Base-by-base conservation (phyloP, 2,888 invertebrate species). In the Malthinus seriepunctatus region DNA sequence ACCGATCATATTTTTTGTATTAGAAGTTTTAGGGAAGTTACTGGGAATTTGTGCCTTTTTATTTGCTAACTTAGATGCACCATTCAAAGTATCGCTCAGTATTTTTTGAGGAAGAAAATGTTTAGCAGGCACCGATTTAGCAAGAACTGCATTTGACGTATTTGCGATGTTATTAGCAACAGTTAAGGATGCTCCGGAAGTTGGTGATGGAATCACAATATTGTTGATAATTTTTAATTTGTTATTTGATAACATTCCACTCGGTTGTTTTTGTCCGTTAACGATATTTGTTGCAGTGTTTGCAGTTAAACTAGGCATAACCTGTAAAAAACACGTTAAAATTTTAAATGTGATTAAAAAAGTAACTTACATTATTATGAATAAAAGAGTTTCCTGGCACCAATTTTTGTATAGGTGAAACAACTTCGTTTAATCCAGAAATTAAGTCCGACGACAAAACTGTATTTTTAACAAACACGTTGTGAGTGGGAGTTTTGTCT, bases 171-270 rank as follows among this genome's bases (percentile, higher is more conserved):
- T 65, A 14, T 68, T 76, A 60, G 69, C 70, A 4, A 70, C 59
- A 38, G 69, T 64, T 15, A 63, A 34, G 14, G 59, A 11, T 32
- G 9, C 34, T 2, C 39, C 51, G 11, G 14, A 47, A 3, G 45
- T 14, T 5, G 35, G 54, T 34, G 64, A 59, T 12, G 72, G 64
- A 63, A 76, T 69, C 4, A 77, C 65, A 32, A 78, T 72, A 61
- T 79, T 79, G 52, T 77, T 73, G 15, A 79, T 57, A 48, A 79
- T 75, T 67, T 79, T 79, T n/a, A 79, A 66, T 70, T 79, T 78
- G 60, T 67, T 75, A 32, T 62, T 63, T 2, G 61, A 31, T 3
- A 68, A 44, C 9, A 63, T 45, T 11, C 42, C 11, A 42, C 39
- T n/a, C 6, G 39, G n/a, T 1, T 66, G 46, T 58, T 76, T 69